These are phyloP conservation scores for Pecten maximus DNA, from an alignment of 2,888 invertebrate genomes.

Conservation along the genomic window DNA sequence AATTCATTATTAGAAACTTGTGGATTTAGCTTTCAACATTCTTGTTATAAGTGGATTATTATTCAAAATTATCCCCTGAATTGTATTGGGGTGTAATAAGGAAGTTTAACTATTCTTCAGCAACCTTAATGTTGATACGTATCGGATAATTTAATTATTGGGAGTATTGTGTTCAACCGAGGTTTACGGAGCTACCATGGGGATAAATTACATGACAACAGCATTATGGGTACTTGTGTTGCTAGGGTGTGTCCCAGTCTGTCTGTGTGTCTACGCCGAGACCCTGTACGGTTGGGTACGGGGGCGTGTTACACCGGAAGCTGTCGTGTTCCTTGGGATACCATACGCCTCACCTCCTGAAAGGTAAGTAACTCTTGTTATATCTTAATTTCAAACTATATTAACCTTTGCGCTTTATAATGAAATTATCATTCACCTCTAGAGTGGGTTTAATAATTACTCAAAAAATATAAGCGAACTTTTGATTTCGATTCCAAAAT, in stretches of 20 bases:
- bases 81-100: no score
- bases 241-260: not conserved
- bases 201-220: not conserved
- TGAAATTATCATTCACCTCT: no score
- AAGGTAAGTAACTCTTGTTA: slow-evolving; percentile 47
- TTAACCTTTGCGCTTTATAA: no score
- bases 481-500: no score
- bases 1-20: no score
- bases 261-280: slow-evolving; percentile 45
- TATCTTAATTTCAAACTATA: not conserved
- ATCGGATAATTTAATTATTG: not conserved
- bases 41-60: no score
- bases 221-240: not conserved
- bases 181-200: not conserved
- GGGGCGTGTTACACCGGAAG: slow-evolving; percentile 42
- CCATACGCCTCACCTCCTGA: slow-evolving; percentile 54
- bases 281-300: slow-evolving; percentile 52
- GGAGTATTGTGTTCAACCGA: not conserved
- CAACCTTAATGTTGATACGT: not conserved
- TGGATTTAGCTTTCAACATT: no score
- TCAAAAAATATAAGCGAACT: no score
- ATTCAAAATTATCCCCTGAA: no score
- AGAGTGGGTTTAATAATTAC: no score
- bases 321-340: slow-evolving; percentile 54
- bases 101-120: no score